phyloP scores from a whole-genome alignment of 2,113 vertebrate species.

The Nematolebias whitei region DNA sequence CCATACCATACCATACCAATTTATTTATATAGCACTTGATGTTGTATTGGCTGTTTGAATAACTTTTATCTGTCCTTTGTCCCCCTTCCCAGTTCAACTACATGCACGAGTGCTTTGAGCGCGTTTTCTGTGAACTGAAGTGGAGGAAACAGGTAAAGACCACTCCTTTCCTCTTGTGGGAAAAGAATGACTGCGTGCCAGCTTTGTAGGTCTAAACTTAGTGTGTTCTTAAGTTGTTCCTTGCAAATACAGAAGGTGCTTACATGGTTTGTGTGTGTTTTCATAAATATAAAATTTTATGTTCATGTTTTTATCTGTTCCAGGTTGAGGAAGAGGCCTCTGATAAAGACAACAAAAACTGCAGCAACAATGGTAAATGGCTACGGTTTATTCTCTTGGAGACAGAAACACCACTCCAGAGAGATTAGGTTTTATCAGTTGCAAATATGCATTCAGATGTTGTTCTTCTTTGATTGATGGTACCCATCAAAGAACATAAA shows the following conservation, averaged over 20 bases:
- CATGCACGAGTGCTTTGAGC: slow-evolving; percentile 98
- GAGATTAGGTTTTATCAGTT: slow-evolving; percentile 12
- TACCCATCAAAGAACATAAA: slow-evolving; percentile 32
- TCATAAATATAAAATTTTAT: background rate
- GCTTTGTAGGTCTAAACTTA: slow-evolving; percentile 39
- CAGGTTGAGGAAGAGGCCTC: slow-evolving; percentile 86
- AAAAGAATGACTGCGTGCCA: slow-evolving; percentile 34
- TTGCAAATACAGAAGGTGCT: background rate
- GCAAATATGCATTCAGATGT: slow-evolving; percentile 31
- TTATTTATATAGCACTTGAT: no score
- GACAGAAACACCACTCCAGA: background rate
- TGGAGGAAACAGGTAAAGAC: slow-evolving; percentile 94
- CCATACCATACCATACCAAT: no score
- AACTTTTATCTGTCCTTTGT: slow-evolving; percentile 18
- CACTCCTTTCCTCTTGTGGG: slow-evolving; percentile 59
- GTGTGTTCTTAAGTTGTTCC: slow-evolving; percentile 7
- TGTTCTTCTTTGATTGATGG: slow-evolving; percentile 29
- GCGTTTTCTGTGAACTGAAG: slow-evolving; percentile 97
- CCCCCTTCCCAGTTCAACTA: slow-evolving; percentile 89
- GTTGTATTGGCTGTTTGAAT: background rate
- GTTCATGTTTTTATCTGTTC: slow-evolving; percentile 13
- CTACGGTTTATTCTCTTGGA: background rate
- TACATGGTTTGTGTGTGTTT: slow-evolving; percentile 2
- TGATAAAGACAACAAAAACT: slow-evolving; percentile 89
- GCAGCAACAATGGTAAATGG: slow-evolving; percentile 81